Base-by-base conservation (phyloP, 2,797 vertebrate species). In the Gadopsis bispinosus region DNA sequence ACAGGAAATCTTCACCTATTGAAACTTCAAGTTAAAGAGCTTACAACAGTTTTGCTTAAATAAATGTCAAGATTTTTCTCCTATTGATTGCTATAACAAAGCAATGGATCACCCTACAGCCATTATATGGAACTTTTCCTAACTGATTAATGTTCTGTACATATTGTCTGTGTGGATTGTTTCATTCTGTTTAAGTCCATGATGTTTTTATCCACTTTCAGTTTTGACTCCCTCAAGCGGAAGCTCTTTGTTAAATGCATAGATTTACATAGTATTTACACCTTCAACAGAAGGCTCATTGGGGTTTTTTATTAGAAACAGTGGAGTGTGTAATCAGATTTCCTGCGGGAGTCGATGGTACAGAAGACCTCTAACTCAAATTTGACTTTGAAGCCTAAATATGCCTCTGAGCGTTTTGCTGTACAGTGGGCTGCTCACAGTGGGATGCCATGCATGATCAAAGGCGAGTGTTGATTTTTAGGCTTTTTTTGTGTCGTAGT, bases 341-440 rank as follows among this genome's bases (percentile, higher is more conserved):
- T 77, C 66, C 77, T 45, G 20, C 0, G 6, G 14, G 50, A 76
- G 54, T 41, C 20, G 3, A 10, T 60, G 56, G 22, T 48, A 47
- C 56, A 70, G 47, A 47, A 31, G 64, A 16, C 43, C 31, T 75
- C 35, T 5, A 73, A 56, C 54, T 50, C 55, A 53, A 56, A 59
- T 75, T 59, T 60, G 73, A 79, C 70, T 84, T 66, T 75, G 48
- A 50, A 79, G 39, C 64, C 70, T 68, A 47, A 68, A 79, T n/a
- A 71, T 69, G 64, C 79, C 69, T 75, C 11, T 33, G 31, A 81
- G 80, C 75, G 3, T 68, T 22, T 31, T 51, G 43, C 53, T 66
- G 61, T 31, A 66, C 72, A 63, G 9, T 75, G 59, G 13, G 20
- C 4, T 4, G 31, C 69, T 48, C 60, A 53, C 61, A 71, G 26